Base-by-base conservation (phyloP, 2,797 vertebrate species). In the Lateolabrax maculatus region DNA sequence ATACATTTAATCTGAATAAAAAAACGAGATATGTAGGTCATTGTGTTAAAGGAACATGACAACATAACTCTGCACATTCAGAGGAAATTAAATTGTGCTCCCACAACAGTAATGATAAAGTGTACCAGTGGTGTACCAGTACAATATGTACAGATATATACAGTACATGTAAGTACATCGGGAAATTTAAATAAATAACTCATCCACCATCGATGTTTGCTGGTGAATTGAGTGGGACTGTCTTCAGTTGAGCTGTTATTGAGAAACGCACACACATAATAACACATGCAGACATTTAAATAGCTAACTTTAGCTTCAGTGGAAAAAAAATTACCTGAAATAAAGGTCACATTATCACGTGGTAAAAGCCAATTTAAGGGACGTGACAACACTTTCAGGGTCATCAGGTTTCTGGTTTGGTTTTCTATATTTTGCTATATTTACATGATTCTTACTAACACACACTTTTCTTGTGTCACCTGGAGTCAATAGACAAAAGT, bases 301-400 rank as follows among this genome's bases (percentile, higher is more conserved):
- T 13, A 18, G 7, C 63, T 73, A 34, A 56, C 39, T 70, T 66
- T 34, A 75, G 39, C 60, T 37, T 43, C 39, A 61, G 9, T 66
- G 39, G 3, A 4, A 6, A 53, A n/a, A 18, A n/a, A 41, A 46
- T 2, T 10, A 34, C 21, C 29, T 56, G 36, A 65, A 36, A 44
- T 53, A 27, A 83, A 79, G 53, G 72, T 66, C 11, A 44, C 53
- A 56, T 79, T 37, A 62, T 65, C 52, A 64, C 68, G 37, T 63
- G 23, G 56, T 65, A 41, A 73, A 73, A 83, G 44, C 9, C 21
- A 39, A 9, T 58, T 74, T 13, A 6, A 29, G 37, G 2, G 21
- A 48, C 18, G 31, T 13, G 7, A 18, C 25, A 56, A 52, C 2
- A 5, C 41, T 51, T 31, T 43, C 49, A 49, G 65, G 37, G n/a